Evolutionary conservation across 2,797 vertebrate species (phyloP).

Genomic region (Sebastes taczanowskii): DNA sequence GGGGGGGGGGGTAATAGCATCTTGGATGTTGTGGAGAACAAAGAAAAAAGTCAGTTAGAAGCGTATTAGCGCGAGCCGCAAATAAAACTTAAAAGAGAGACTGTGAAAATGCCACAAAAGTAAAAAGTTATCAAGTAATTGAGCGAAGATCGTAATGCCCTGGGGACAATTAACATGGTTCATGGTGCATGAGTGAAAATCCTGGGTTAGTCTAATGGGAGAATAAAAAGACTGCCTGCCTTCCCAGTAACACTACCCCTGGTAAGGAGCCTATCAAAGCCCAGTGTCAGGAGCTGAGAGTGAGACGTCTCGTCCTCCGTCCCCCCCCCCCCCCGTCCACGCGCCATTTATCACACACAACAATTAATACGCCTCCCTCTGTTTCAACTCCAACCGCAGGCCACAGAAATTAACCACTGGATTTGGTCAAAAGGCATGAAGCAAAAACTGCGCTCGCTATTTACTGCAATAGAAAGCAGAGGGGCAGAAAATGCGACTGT

Average conservation of each 20-base stretch:
- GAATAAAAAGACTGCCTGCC: conserved; percentile 67
- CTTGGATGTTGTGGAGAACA: conserved; percentile 62
- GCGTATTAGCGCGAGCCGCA: conserved; percentile 43
- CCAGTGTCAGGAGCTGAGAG: conserved; percentile 54
- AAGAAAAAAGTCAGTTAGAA: conserved; percentile 61
- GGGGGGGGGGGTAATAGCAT: conserved; percentile 29
- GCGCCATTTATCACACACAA: conserved; percentile 67
- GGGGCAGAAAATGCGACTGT: conserved; percentile 22
- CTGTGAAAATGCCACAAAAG: conserved; percentile 71
- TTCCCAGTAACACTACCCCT: conserved; percentile 50
- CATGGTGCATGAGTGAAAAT: conserved; percentile 79
- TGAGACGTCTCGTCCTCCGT: conserved; percentile 60
- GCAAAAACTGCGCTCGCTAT: not conserved
- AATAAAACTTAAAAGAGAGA: conserved; percentile 72
- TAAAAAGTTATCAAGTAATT: conserved; percentile 77
- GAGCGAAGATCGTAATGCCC: conserved; percentile 75
- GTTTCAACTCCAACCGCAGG: conserved; percentile 32
- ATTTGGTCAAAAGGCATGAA: conserved; percentile 55
- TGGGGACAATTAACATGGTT: conserved; percentile 79
- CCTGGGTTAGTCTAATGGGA: conserved; percentile 72
- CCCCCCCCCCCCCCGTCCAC: conserved; percentile 24
- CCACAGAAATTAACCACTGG: conserved; percentile 52
- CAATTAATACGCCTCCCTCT: conserved; percentile 58
- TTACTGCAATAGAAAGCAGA: conserved; percentile 8
- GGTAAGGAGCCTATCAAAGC: conserved; percentile 73